Evolutionary conservation across 2,888 invertebrate genomes (phyloP).

Genomic region (Elysia crispata): DNA sequence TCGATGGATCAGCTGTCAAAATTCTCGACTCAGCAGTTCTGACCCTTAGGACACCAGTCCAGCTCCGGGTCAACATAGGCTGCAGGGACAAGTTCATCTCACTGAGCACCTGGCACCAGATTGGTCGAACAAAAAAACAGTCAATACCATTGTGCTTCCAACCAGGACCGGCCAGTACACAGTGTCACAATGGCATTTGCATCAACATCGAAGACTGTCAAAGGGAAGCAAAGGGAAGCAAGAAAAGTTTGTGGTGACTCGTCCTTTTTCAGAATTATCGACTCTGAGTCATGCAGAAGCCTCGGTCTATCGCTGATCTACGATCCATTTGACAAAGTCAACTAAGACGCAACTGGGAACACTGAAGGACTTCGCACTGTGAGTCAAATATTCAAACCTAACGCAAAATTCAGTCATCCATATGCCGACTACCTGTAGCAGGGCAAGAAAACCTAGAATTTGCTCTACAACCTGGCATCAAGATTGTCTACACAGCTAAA

Average conservation of each 20-base stretch:
- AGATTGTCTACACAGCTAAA: constrained; percentile 25
- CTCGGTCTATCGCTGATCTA: constrained; percentile 25
- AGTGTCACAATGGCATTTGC: too few species aligned
- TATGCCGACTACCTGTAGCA: constrained; percentile 42
- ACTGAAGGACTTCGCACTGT: constrained; percentile 10
- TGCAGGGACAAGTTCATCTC: constrained; percentile 21
- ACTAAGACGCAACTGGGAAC: background rate
- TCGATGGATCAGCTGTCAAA: background rate
- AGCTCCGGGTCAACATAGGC: constrained; percentile 1
- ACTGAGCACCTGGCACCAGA: background rate
- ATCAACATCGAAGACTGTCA: too few species aligned
- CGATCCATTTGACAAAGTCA: constrained; percentile 43
- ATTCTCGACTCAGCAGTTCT: background rate
- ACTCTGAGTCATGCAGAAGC: background rate
- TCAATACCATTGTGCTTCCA: background rate
- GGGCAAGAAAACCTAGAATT: constrained; percentile 27
- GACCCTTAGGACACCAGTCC: background rate
- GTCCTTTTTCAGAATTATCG: background rate
- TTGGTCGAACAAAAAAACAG: background rate
- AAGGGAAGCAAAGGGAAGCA: background rate
- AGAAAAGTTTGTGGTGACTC: background rate
- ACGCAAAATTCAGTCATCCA: constrained; percentile 40
- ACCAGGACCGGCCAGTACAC: background rate
- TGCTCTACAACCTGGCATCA: constrained; percentile 25
- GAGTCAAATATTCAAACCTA: constrained; percentile 33